Evolutionary conservation across 2,113 vertebrate species (phyloP).

Genomic region (Corythornis madagascariensis): DNA sequence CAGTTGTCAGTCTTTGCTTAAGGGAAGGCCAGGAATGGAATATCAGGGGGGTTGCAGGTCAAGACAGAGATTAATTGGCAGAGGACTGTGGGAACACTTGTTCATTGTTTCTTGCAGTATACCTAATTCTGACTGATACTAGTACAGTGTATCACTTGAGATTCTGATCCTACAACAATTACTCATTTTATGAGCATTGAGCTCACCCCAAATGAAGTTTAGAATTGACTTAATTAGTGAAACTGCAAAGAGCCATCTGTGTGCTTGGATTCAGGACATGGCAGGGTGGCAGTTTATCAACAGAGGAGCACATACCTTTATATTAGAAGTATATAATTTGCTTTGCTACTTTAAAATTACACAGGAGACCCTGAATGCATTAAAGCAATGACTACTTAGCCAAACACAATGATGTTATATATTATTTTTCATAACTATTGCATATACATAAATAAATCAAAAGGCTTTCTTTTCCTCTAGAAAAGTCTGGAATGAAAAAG

Average conservation of each 20-base stretch:
- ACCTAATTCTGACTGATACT: neutral
- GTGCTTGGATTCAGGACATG: neutral
- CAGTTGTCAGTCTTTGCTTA: slow-evolving; percentile 3
- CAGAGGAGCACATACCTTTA: neutral
- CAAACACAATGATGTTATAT: neutral
- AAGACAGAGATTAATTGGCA: neutral
- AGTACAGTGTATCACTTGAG: neutral
- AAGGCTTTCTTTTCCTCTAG: neutral
- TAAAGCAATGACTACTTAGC: neutral
- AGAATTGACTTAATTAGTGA: neutral
- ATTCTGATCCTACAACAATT: neutral
- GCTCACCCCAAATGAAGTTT: neutral
- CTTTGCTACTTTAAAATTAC: neutral
- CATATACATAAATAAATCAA: neutral
- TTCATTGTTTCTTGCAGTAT: neutral
- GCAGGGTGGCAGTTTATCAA: neutral
- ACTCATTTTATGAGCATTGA: neutral
- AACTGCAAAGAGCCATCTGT: neutral
- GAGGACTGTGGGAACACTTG: neutral
- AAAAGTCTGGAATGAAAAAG: neutral
- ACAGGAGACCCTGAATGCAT: neutral
- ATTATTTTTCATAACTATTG: neutral
- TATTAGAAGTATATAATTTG: neutral
- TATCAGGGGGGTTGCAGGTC: neutral
- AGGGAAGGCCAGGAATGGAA: neutral